phyloP scores from a whole-genome alignment of 2,797 vertebrate species.

The Stomatorhinus walkeri region DNA sequence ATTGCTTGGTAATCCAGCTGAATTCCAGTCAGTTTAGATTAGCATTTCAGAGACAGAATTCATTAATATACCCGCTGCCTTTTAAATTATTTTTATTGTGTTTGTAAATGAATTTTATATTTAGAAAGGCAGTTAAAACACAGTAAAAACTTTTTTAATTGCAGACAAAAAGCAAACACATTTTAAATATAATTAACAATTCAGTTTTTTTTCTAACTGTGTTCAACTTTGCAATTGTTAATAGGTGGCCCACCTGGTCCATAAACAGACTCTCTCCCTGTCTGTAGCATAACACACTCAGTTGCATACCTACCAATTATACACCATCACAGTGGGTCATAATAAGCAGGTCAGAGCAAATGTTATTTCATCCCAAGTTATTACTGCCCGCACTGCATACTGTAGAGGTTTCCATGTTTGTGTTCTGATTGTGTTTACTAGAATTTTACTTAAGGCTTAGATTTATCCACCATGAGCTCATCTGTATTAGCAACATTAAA shows the following conservation, averaged over 20 bases:
- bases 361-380: not conserved
- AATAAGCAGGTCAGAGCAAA: not conserved
- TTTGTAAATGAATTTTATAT: constrained; percentile 10
- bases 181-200: not conserved
- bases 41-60: not conserved
- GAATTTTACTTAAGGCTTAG: not conserved
- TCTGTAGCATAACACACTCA: not conserved
- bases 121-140: constrained; percentile 15
- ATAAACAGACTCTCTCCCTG: not conserved
- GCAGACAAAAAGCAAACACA: not conserved
- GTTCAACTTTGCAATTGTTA: not conserved
- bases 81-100: not conserved
- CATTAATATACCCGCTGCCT: not conserved
- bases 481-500: not conserved
- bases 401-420: not conserved
- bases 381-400: not conserved
- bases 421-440: not conserved
- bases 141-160: constrained; percentile 12
- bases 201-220: not conserved
- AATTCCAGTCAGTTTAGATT: not conserved
- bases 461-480: not conserved
- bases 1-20: not conserved
- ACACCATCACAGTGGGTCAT: not conserved
- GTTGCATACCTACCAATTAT: not conserved
- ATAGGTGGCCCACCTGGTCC: not conserved